Evolutionary conservation across 2,888 invertebrate genomes (phyloP).

Genomic region (Uloborus plumipes): DNA sequence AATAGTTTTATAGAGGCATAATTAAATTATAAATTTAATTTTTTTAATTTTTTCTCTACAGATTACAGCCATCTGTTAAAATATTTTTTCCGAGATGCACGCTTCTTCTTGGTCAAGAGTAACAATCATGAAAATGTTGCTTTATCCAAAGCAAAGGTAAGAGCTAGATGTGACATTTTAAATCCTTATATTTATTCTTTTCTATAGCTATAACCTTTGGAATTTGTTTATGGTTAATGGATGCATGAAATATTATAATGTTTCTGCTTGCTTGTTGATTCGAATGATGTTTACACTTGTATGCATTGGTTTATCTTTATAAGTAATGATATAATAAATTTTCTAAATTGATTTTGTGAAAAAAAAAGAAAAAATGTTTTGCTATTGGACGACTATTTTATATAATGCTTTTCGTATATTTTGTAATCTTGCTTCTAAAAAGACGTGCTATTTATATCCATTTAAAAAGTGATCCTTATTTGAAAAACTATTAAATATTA

Average conservation of each 20-base stretch:
- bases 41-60: slow-evolving; percentile 69
- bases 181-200: background rate
- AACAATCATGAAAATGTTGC: slow-evolving; percentile 97
- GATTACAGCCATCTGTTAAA: slow-evolving; percentile 78
- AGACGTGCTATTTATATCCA: no score
- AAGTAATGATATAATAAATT: background rate
- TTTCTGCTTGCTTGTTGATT: background rate
- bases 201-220: background rate
- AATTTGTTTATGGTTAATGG: background rate
- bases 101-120: slow-evolving; percentile 96
- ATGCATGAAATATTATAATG: background rate
- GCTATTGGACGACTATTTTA: no score
- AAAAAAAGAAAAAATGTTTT: no score
- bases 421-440: no score
- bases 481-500: no score
- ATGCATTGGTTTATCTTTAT: background rate
- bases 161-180: background rate
- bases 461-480: no score
- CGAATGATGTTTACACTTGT: background rate
- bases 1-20: no score
- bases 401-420: no score
- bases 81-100: slow-evolving; percentile 93
- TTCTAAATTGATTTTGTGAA: background rate
- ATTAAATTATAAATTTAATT: background rate
- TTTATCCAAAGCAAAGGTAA: slow-evolving; percentile 85